A percentile compares a stretch with the other conserved stretches of the same genome.
phyloP scores from a whole-genome alignment of 2,888 invertebrate species.

The Drosophila kanekoi region DNA sequence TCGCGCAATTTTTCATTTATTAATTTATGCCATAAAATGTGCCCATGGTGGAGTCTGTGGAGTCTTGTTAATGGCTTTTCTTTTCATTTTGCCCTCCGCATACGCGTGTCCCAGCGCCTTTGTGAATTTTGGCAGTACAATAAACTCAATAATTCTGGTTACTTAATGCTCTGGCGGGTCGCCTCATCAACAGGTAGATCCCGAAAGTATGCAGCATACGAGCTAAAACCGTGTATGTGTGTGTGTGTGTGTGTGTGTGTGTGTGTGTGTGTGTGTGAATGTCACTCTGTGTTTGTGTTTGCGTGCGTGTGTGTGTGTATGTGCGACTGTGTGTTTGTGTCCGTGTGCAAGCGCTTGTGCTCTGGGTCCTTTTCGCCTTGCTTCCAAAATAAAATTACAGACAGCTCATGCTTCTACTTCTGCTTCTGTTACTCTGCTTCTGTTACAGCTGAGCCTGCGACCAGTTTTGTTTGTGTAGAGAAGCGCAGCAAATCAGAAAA shows the following conservation, averaged over 20 bases:
- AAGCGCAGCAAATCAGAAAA: constrained; percentile 52
- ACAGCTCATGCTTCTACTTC: constrained; percentile 19
- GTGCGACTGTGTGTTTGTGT: not conserved
- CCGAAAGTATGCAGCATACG: constrained; percentile 24
- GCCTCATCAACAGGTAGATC: constrained; percentile 44
- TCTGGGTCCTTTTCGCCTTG: constrained; percentile 25
- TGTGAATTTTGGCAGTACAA: constrained; percentile 41
- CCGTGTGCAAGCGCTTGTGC: constrained; percentile 2
- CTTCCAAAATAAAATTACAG: constrained; percentile 43
- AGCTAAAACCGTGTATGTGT: not conserved
- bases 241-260: not conserved
- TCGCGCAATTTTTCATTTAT: not conserved
- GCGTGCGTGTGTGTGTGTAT: not conserved
- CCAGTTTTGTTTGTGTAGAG: constrained; percentile 18
- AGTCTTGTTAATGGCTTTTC: constrained; percentile 20
- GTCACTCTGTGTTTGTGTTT: not conserved
- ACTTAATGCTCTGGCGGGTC: constrained; percentile 61
- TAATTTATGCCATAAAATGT: constrained; percentile 16
- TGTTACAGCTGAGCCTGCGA: constrained; percentile 16
- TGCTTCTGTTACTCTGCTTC: constrained; percentile 1
- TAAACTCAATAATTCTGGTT: constrained; percentile 69
- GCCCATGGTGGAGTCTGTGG: constrained; percentile 27
- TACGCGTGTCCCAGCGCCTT: not conserved
- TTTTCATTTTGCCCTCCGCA: not conserved
- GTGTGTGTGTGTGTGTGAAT: not conserved